Evolutionary conservation across 2,797 vertebrate species (phyloP).

Genomic region (Anguilla obscura): DNA sequence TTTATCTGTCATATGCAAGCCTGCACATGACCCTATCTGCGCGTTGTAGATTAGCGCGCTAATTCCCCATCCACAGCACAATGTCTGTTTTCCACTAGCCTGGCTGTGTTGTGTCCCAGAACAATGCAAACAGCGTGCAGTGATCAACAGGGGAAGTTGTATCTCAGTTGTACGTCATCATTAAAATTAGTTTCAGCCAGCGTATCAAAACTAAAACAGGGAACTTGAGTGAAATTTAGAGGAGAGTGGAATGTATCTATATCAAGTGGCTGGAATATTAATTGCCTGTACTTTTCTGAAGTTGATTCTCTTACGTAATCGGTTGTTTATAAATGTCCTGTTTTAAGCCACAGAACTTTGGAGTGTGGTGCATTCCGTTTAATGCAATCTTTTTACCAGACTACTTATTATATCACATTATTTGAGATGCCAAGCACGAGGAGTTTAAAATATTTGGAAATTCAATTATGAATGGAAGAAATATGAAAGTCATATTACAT

Average conservation of each 20-base stretch:
- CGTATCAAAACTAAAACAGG: background rate
- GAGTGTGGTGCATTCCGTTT: background rate
- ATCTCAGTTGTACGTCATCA: background rate
- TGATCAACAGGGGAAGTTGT: conserved; percentile 1
- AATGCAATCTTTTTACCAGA: background rate
- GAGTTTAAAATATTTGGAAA: background rate
- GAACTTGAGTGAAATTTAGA: background rate
- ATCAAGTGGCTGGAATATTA: background rate
- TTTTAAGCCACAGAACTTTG: background rate
- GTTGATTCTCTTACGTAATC: background rate
- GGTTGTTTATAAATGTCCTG: background rate
- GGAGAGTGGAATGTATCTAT: background rate
- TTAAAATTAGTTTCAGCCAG: background rate
- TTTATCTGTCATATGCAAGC: background rate
- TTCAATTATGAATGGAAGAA: background rate
- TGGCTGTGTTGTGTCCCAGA: background rate
- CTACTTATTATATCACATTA: background rate
- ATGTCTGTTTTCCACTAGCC: background rate
- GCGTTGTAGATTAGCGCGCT: background rate
- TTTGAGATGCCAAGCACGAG: background rate
- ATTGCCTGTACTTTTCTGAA: background rate
- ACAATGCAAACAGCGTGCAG: background rate
- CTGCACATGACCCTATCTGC: background rate
- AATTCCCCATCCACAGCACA: background rate
- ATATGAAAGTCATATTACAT: background rate